phyloP scores from a whole-genome alignment of 2,113 vertebrate genomes.

The Dromiciops gliroides region DNA sequence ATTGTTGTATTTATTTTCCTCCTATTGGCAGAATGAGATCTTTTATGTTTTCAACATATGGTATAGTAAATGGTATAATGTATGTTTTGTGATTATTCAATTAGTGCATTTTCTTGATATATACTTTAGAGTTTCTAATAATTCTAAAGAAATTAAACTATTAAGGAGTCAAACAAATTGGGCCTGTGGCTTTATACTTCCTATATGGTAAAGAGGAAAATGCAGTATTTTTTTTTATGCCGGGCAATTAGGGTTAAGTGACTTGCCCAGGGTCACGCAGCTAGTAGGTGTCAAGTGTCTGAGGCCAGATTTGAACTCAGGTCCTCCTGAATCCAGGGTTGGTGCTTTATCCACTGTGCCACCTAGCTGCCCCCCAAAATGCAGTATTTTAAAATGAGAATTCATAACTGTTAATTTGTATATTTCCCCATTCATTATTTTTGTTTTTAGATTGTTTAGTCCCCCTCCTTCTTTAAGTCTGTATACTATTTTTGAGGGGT shows the following conservation, averaged over 20 bases:
- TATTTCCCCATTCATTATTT: neutral
- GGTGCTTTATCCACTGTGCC: no score
- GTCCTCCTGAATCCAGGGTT: no score
- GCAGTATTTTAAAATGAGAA: no score
- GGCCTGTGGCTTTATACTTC: neutral
- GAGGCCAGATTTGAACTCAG: no score
- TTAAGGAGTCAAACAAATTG: neutral
- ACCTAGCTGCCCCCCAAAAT: no score
- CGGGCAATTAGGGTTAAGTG: no score
- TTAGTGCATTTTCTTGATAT: neutral
- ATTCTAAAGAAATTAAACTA: neutral
- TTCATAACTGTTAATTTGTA: neutral
- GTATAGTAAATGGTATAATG: neutral
- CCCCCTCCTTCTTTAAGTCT: neutral
- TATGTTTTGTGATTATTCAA: neutral
- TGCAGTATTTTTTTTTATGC: neutral
- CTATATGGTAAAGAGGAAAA: neutral
- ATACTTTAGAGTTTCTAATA: neutral
- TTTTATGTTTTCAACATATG: neutral
- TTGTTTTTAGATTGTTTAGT: neutral
- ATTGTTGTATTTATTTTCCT: neutral
- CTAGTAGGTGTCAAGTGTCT: no score
- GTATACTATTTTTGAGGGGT: neutral
- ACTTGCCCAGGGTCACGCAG: no score
- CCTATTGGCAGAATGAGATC: neutral